Conservation (phyloP, 2,113 vertebrate species). For the Crotalus helleri region DNA sequence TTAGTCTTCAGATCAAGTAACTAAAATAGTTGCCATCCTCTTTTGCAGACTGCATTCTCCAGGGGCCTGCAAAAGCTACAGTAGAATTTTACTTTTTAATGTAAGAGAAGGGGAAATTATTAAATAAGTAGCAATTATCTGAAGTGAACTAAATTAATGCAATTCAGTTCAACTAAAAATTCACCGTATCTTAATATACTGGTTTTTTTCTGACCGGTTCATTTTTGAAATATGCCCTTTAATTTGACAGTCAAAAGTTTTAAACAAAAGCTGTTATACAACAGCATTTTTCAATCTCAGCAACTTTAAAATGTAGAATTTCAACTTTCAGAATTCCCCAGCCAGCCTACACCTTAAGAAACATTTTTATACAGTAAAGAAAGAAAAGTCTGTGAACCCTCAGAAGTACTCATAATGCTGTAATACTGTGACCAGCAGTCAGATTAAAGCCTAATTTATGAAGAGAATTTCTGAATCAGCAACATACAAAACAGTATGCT, state of each 20-base stretch:
- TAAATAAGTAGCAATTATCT: not conserved
- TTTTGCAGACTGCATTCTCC: not conserved
- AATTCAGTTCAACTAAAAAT: not conserved
- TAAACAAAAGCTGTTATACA: not conserved
- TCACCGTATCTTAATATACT: not conserved
- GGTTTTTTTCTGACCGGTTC: not conserved
- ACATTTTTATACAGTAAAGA: not conserved
- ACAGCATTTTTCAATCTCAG: not conserved
- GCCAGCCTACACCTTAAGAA: not conserved
- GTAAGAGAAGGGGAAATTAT: not conserved
- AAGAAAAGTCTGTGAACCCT: not conserved
- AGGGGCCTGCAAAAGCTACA: not conserved
- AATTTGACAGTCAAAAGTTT: not conserved
- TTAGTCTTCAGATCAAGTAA: not conserved
- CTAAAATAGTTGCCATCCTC: not conserved
- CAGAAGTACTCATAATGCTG: not conserved
- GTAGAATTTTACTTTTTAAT: not conserved
- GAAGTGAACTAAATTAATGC: not conserved
- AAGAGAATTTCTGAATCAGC: not conserved
- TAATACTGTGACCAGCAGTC: not conserved
- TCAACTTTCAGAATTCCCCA: not conserved
- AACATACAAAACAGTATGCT: not conserved
- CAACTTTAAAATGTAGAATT: not conserved
- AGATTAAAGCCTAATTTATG: not conserved
- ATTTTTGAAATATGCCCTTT: not conserved